Evolutionary conservation across 2,888 invertebrate genomes (phyloP), one percentile per base, ranked within the genome.

Genomic region (Cephalotes varians): DNA sequence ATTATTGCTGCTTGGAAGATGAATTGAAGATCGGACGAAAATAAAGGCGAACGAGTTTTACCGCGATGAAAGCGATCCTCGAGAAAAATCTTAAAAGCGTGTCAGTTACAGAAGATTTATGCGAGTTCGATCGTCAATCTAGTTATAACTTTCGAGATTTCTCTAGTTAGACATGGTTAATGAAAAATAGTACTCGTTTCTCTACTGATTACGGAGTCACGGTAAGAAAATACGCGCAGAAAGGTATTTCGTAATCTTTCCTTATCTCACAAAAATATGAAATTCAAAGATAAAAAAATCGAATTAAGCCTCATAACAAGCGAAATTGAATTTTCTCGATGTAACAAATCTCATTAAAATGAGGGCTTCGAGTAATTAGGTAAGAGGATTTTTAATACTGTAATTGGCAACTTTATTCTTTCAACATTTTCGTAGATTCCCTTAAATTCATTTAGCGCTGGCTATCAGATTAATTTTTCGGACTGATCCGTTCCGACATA

Each of bases 61-160:
- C 64, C 51, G 28, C 25, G 76, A 76, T 77, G 77, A 79, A 79
- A 79, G 77, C 56, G 34, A 72, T 56, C 31, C 21, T 18, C 25
- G 73, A 12, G 77, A 79, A 79, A 79, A 79, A 79, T 79, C 73
- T 40, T 49, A 54, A 72, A 71, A 79, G 56, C 73, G 74, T 79
- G 77, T 79, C 77, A 72, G 77, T 56, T 56, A 71, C 34, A 40
- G 73, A 79, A 72, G 77, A 79, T 79, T 79, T 79, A 79, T 73
- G 73, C 77, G 72, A 77, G 72, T 72, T 54, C 56, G 77, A 79
- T 72, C 77, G 56, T 73, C 77, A 73, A 54, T 77, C 56, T 71
- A 54, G 73, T 56, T 79, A 56, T 34, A 56, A 54, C 77, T 79
- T 44, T 79, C 77, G 44, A 56, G 74, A 73, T 79, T 79, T 79